Evolutionary conservation across 2,113 vertebrate species (phyloP), one percentile per base, ranked within the genome.

Genomic region (Ptychochromis oligacanthus): DNA sequence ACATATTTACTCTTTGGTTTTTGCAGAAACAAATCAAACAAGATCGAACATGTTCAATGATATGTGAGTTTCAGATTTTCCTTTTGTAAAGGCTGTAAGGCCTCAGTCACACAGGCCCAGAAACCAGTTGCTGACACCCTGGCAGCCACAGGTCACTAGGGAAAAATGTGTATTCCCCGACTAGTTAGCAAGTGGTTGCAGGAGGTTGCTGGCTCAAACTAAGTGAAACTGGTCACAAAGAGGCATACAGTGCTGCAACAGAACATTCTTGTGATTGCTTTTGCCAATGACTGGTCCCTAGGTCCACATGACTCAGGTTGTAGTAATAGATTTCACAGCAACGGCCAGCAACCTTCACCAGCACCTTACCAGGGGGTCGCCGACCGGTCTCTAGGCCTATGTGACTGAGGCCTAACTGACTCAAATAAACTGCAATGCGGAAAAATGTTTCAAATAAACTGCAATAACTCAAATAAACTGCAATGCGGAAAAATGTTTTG

Each of bases 241-340:
- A 70, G 46, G 64, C n/a, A n/a, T n/a, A n/a, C n/a, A n/a, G 43
- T 28, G 24, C 46, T 18, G 1, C 1, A 17, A 13, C 62, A 65
- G 43, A 17, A 0, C 0, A 7, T 65, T 0, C 0, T 0, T 15
- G 34, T 7, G 34, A 36, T 36, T 36, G 38, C 62, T 43, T 43
- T 65, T 13, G n/a, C 24, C 28, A 31, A 31, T 31, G 28, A 31
- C 28, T 4, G 4, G 28, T 31, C 28, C 4, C 28, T 31, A 31
- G 28, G 28, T 31, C 28, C 28, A 4, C 28, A 4, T 31, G 28
- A 31, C 28, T 31, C 3, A 31, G 28, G 28, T 4, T 31, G 3
- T 31, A 31, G 28, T 4, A 31, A 31, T 4, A 31, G 28, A 31
- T 31, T 28, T 70, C 6, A 31, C 1, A 24, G 7, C 38, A 7